Percentiles rank a stretch among this genome's conserved stretches.
Conservation (phyloP, 2,797 vertebrate species). For the Falco columbarius region DNA sequence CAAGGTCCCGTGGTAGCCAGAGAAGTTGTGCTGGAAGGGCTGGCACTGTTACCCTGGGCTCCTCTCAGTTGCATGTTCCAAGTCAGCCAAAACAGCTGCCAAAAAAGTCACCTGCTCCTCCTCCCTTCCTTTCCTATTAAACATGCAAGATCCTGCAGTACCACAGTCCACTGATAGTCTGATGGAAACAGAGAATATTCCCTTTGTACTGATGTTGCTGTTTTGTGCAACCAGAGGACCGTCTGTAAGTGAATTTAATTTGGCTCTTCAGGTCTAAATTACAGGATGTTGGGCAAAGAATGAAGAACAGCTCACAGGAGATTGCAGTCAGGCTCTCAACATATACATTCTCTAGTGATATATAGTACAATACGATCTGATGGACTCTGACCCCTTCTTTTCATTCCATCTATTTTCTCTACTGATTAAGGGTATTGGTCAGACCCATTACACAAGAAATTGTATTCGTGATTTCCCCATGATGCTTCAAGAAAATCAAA, state of each 20-base stretch:
- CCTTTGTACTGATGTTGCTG: background rate
- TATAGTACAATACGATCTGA: background rate
- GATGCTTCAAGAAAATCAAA: background rate
- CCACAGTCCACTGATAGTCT: background rate
- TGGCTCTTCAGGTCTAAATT: slow-evolving; percentile 35
- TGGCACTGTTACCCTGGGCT: background rate
- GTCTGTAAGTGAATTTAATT: background rate
- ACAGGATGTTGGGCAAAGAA: slow-evolving; percentile 1
- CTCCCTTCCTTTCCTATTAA: background rate
- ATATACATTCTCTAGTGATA: background rate
- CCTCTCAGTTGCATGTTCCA: background rate
- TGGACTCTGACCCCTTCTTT: background rate
- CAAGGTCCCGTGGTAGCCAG: background rate
- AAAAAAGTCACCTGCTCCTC: background rate
- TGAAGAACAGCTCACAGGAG: background rate
- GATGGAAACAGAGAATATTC: background rate
- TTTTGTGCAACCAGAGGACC: background rate
- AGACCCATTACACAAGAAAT: background rate
- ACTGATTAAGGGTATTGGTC: background rate
- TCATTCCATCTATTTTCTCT: background rate
- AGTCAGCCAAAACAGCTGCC: background rate
- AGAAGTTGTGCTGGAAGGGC: background rate
- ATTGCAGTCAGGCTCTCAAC: background rate
- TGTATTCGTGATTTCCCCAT: background rate
- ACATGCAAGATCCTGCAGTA: background rate